Conservation (phyloP, 2,888 invertebrate species). For the Tethea ocularis region DNA sequence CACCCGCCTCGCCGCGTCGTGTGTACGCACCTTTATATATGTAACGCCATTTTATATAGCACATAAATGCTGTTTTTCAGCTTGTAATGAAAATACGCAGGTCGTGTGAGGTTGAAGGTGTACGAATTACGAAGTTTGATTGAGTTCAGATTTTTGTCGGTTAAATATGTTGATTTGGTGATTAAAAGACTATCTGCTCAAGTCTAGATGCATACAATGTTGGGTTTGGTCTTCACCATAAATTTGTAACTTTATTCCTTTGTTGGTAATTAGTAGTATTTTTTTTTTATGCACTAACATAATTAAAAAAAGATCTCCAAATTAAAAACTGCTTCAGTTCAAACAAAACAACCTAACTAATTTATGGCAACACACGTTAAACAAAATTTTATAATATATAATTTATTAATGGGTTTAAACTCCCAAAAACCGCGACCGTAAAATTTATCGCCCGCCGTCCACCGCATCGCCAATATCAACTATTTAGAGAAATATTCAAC, state of each 20-base stretch:
- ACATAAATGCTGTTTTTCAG: constrained; percentile 12
- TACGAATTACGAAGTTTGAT: not conserved
- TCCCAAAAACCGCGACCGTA: constrained; percentile 38
- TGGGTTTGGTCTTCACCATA: too few species aligned
- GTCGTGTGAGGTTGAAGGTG: too few species aligned
- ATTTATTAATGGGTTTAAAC: not conserved
- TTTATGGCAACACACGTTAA: constrained; percentile 19
- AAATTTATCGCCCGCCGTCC: constrained; percentile 40
- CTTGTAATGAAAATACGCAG: not conserved
- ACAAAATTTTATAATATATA: constrained; percentile 30
- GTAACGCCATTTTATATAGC: constrained; percentile 18
- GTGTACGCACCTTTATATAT: constrained; percentile 46
- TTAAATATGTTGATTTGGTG: too few species aligned
- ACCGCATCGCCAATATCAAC: constrained; percentile 31
- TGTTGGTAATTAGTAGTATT: too few species aligned
- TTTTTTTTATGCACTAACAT: too few species aligned
- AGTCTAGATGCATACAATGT: too few species aligned
- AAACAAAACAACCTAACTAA: constrained; percentile 7
- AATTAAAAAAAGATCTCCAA: too few species aligned
- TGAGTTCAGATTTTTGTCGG: too few species aligned
- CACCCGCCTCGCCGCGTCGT: constrained; percentile 16
- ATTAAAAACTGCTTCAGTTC: not conserved
- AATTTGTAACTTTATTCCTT: too few species aligned
- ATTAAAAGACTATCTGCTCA: too few species aligned
- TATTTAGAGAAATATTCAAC: constrained; percentile 70